Evolutionary conservation across 1,140 invertebrate species (phyloP), one percentile per base, ranked within the genome.

Genomic region (Leptinotarsa lineolata): DNA sequence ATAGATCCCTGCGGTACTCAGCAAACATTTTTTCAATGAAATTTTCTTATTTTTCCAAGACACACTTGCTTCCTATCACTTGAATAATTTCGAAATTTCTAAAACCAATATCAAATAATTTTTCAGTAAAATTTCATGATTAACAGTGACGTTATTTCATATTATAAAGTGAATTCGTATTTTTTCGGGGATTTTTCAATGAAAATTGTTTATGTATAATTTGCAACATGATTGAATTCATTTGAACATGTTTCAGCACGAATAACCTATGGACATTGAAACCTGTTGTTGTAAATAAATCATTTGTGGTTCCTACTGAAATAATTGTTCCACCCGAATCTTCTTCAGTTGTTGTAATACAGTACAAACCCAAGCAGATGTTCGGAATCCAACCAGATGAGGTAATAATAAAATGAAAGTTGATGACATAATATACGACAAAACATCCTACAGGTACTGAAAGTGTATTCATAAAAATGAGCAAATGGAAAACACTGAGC

Each of bases 281-380:
- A 45, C 80, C 83, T 0, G 48, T 76, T 46, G 54, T 84, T n/a
- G 77, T 72, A n/a, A 86, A 85, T 39, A 74, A 85, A n/a, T 80
- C 78, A 61, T 86, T 85, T 73, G 72, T 63, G 12, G 66, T 64
- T 13, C 22, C 58, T 4, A 16, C 16, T 11, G 73, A 74, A 39
- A 68, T 77, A 0, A 68, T 70, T 2, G 46, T 70, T 11, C n/a
- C 46, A 48, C 67, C 72, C 4, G 20, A 65, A 20, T 12, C 64
- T 44, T 48, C 46, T n/a, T 16, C 21, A 2, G 20, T 30, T 20
- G 15, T 74, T 5, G 13, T 30, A 12, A 48, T 68, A 54, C 22
- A 16, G 20, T 75, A 64, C 67, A 44, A 4, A 46, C 70, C 72
- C 46, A 54, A 65, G 70, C 4, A n/a, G 0, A 74, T 74, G 72